Conservation (phyloP, 2,888 invertebrate genomes). For the Cistogaster globosa region DNA sequence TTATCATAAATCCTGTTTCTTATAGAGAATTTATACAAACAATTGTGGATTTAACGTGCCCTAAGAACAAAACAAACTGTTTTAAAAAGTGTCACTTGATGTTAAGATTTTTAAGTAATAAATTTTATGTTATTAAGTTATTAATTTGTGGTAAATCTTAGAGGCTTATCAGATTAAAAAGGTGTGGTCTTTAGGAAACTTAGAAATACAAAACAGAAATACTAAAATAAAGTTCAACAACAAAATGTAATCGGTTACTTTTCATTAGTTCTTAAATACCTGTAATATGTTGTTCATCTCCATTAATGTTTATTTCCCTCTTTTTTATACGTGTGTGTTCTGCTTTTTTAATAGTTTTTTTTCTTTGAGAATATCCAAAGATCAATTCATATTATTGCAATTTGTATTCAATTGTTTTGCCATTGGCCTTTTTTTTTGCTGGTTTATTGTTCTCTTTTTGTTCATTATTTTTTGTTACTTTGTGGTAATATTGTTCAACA, state of each 20-base stretch:
- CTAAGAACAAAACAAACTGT: conserved; percentile 49
- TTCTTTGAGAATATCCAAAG: conserved; percentile 30
- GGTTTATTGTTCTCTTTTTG: conserved; percentile 36
- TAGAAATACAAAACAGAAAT: too few species aligned
- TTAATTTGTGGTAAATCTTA: conserved; percentile 66
- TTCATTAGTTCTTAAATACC: not conserved
- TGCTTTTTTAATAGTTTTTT: conserved; percentile 39
- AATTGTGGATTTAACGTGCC: conserved; percentile 25
- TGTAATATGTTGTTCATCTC: conserved; percentile 13
- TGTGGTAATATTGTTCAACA: conserved; percentile 81
- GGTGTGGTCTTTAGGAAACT: conserved; percentile 51
- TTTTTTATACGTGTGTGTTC: conserved; percentile 63
- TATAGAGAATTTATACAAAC: conserved; percentile 4
- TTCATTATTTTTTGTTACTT: conserved; percentile 68
- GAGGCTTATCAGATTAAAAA: conserved; percentile 63
- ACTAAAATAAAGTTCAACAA: not conserved
- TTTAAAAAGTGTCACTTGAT: conserved; percentile 60
- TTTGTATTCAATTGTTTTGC: conserved; percentile 71
- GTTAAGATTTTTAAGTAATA: conserved; percentile 38
- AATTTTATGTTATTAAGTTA: conserved; percentile 63
- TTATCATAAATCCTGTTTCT: conserved; percentile 46
- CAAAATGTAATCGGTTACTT: conserved; percentile 57
- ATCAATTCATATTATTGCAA: conserved; percentile 70
- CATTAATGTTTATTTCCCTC: not conserved
- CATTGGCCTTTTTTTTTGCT: conserved; percentile 60